phyloP scores from a whole-genome alignment of 2,113 vertebrate species.

The Pogona vitticeps region DNA sequence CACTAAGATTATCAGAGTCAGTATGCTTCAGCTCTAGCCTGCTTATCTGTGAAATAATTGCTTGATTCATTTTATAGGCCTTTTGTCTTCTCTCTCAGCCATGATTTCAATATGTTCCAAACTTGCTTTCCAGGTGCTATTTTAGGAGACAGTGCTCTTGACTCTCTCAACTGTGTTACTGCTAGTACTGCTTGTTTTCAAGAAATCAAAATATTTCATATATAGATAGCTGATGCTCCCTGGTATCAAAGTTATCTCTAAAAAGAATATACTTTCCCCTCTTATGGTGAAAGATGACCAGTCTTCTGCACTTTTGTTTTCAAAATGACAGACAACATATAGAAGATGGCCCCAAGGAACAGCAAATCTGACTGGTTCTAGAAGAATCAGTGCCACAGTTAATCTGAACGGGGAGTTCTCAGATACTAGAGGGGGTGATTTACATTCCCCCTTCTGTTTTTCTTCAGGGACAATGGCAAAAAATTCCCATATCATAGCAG shows the following conservation, averaged over 20 bases:
- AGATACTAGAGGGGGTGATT: too few species aligned
- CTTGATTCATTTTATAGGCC: not conserved
- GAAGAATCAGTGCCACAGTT: too few species aligned
- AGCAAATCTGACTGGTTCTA: too few species aligned
- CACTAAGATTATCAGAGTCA: not conserved
- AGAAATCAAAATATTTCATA: not conserved
- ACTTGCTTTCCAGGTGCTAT: not conserved
- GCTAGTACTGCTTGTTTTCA: not conserved
- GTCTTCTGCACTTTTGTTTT: too few species aligned
- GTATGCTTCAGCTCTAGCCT: not conserved
- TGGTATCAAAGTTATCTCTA: not conserved
- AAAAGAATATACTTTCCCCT: not conserved
- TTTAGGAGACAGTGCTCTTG: not conserved
- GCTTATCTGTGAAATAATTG: too few species aligned
- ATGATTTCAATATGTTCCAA: not conserved
- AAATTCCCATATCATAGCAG: too few species aligned
- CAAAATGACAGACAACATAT: too few species aligned
- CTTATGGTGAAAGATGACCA: too few species aligned
- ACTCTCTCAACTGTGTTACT: not conserved
- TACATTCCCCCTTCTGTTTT: too few species aligned
- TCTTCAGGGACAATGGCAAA: too few species aligned
- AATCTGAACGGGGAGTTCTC: too few species aligned
- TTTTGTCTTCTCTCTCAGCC: not conserved
- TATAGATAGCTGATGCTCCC: not conserved
- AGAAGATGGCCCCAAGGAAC: too few species aligned